Base-by-base conservation (phyloP, 1,140 invertebrate species). In the Trichonephila clavata region DNA sequence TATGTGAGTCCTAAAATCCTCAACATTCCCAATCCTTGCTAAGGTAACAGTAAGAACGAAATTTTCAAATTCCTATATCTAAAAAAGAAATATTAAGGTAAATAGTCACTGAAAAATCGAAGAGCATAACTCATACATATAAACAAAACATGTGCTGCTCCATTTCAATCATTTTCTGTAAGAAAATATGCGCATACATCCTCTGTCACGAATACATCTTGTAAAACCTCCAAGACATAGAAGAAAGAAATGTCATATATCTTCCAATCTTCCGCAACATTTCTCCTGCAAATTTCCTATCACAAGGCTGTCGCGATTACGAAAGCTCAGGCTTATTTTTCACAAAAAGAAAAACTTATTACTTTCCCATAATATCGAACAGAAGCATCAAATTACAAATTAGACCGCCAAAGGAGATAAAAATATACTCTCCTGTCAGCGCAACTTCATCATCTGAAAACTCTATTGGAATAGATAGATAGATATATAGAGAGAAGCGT, bases 321-420 rank as follows among this genome's bases (percentile, higher is more conserved):
- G 32, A 14, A n/a, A 68, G 24, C n/a, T 50, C 65, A 10, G 50
- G 71, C 13, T 27, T 68, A 27, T 21, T 43, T 57, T 63, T 63
- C 84, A n/a, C 32, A 92, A 92, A 92, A 92, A 86, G 91, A 86
- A 65, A 92, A 92, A 92, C 91, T 92, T 92, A 92, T 92, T 92
- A 92, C 91, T 92, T 92, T 92, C 91, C 91, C 91, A 92, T 92
- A 92, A 92, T 92, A 92, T 92, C 91, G 91, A 92, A 92, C 91
- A 92, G n/a, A 71, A 57, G 83, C 91, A 92, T 92, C 91, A 92
- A 92, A 92, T 92, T 92, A 92, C 91, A 92, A 92, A 92, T 92
- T 92, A 92, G 81, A 92, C 88, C 88, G 39, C 88, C 87, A 57
- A 71, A 84, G 60, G 77, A 84, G 91, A 92, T 92, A 92, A 92